Conservation (phyloP, 2,797 vertebrate genomes). For the Morus bassanus region DNA sequence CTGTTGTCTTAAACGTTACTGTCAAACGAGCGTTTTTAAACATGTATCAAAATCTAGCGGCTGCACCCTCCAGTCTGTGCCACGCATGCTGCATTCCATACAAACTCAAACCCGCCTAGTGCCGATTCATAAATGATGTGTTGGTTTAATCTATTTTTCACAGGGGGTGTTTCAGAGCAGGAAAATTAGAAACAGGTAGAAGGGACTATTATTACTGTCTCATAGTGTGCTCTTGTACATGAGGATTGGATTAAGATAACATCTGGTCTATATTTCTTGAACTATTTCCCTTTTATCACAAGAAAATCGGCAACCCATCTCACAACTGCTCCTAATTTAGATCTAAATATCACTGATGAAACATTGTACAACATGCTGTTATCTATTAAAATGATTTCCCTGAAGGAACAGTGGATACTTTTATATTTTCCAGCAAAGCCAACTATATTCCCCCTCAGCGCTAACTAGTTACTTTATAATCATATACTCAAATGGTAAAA, state of each 20-base stretch:
- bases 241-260: constrained; percentile 85
- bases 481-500: constrained; percentile 32
- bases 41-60: constrained; percentile 57
- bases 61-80: constrained; percentile 51
- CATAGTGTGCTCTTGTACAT: constrained; percentile 79
- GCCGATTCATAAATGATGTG: constrained; percentile 77
- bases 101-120: constrained; percentile 52
- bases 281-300: constrained; percentile 85
- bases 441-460: constrained; percentile 70
- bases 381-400: constrained; percentile 87
- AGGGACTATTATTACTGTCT: constrained; percentile 78
- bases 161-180: constrained; percentile 80
- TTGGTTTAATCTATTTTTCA: constrained; percentile 83
- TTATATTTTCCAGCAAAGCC: constrained; percentile 75
- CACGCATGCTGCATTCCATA: constrained; percentile 57
- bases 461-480: constrained; percentile 67
- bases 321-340: constrained; percentile 87
- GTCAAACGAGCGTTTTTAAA: constrained; percentile 65
- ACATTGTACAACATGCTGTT: constrained; percentile 86
- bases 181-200: constrained; percentile 85
- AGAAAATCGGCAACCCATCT: constrained; percentile 83
- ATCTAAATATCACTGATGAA: constrained; percentile 86
- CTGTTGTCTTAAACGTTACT: constrained; percentile 66
- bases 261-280: constrained; percentile 83
- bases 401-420: constrained; percentile 80